A percentile compares a stretch with the other conserved stretches of the same genome.
Conservation (phyloP, 1,140 invertebrate species). For the Calliopsis andreniformis region DNA sequence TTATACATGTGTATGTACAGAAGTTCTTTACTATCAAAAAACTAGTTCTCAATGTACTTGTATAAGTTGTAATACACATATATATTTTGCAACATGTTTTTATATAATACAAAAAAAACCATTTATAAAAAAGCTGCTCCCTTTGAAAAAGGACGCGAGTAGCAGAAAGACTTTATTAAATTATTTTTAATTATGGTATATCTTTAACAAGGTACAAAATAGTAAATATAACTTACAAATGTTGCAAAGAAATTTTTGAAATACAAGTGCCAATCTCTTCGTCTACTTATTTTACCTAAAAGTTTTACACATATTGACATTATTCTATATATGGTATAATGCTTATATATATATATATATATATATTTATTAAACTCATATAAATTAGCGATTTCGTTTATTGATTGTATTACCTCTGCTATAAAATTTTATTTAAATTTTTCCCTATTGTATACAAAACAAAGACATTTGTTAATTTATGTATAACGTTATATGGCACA, state of each 20-base stretch:
- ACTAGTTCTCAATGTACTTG: constrained; percentile 51
- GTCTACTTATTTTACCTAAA: constrained; percentile 3
- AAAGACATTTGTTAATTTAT: constrained; percentile 17
- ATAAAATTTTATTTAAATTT: constrained; percentile 14
- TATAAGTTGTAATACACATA: constrained; percentile 38
- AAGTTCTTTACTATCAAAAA: constrained; percentile 56
- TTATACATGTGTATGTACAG: constrained; percentile 62
- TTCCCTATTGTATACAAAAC: constrained; percentile 14
- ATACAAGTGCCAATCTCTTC: constrained; percentile 8
- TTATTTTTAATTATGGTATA: constrained; percentile 37
- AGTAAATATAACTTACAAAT: constrained; percentile 42
- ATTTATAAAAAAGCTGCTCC: constrained; percentile 30
- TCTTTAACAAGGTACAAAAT: constrained; percentile 42
- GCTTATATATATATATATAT: background rate
- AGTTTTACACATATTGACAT: background rate
- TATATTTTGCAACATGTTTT: constrained; percentile 25
- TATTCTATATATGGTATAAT: constrained; percentile 20
- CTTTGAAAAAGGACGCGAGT: constrained; percentile 19
- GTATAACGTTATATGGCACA: constrained; percentile 42
- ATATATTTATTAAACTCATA: constrained; percentile 1
- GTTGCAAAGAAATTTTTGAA: constrained; percentile 34
- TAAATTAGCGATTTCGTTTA: background rate
- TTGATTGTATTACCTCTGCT: background rate
- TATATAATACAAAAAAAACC: constrained; percentile 47
- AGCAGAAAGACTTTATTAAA: constrained; percentile 27